Evolutionary conservation across 2,888 invertebrate species (phyloP).

Genomic region (Gisinianus flammeolus): DNA sequence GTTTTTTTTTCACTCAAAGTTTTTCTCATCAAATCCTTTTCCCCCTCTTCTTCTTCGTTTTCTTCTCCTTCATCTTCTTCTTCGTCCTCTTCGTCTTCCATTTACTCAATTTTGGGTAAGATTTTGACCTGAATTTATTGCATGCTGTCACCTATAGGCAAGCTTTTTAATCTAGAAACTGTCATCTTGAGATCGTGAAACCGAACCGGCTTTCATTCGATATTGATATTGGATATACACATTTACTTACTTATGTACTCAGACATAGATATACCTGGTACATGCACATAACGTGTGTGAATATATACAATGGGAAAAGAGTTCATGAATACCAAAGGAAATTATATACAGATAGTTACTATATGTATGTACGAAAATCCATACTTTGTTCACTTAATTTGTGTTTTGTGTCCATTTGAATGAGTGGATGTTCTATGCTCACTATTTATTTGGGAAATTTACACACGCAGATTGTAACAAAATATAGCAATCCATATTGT

Average conservation of each 20-base stretch:
- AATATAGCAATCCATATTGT: too few species aligned
- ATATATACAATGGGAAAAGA: neutral
- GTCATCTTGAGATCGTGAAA: slow-evolving; percentile 20
- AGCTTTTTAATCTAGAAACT: slow-evolving; percentile 37
- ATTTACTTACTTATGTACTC: neutral
- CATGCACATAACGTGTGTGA: too few species aligned
- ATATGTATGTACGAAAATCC: too few species aligned
- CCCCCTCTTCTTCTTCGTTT: neutral
- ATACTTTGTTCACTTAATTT: neutral
- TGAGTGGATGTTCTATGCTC: neutral
- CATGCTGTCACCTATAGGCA: slow-evolving; percentile 10
- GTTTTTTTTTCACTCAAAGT: slow-evolving; percentile 13
- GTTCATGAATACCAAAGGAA: neutral
- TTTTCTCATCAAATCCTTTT: slow-evolving; percentile 9
- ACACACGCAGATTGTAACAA: neutral
- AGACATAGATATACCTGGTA: too few species aligned
- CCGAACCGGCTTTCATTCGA: slow-evolving; percentile 27
- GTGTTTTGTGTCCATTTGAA: neutral
- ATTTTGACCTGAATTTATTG: slow-evolving; percentile 37
- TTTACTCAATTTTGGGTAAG: slow-evolving; percentile 29
- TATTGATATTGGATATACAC: neutral
- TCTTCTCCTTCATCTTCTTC: neutral
- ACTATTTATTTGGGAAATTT: neutral
- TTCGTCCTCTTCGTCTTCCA: neutral
- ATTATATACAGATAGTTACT: neutral